Evolutionary conservation across 2,797 vertebrate species (phyloP).

Genomic region (Champsocephalus esox): DNA sequence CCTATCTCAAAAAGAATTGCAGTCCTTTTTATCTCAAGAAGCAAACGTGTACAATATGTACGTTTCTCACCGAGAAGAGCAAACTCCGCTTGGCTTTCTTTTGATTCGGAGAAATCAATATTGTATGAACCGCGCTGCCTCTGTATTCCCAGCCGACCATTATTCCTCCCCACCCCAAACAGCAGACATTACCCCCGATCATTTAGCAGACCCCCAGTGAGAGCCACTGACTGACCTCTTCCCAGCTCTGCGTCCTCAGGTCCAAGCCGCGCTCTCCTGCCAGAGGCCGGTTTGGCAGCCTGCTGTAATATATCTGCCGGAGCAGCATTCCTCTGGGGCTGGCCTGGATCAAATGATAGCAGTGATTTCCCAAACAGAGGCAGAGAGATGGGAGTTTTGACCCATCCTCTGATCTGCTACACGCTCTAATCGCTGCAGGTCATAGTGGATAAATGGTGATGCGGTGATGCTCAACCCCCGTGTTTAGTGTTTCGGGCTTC

Average conservation of each 20-base stretch:
- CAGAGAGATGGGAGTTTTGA: constrained; percentile 80
- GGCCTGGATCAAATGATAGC: constrained; percentile 85
- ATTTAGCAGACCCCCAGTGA: constrained; percentile 74
- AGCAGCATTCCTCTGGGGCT: constrained; percentile 83
- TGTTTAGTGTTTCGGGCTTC: constrained; percentile 41
- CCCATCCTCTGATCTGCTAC: constrained; percentile 81
- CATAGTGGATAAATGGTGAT: constrained; percentile 71
- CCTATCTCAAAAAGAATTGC: constrained; percentile 78
- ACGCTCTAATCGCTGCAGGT: constrained; percentile 78
- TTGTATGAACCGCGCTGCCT: constrained; percentile 70
- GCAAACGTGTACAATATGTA: constrained; percentile 81
- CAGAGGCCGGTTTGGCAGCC: constrained; percentile 73
- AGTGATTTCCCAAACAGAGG: constrained; percentile 81
- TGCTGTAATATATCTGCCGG: constrained; percentile 77
- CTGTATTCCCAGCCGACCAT: constrained; percentile 75
- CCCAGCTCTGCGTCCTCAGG: constrained; percentile 58
- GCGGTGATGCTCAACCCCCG: constrained; percentile 59
- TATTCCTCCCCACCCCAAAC: constrained; percentile 78
- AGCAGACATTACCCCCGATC: constrained; percentile 71
- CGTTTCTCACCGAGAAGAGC: constrained; percentile 68
- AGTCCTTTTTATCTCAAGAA: constrained; percentile 75
- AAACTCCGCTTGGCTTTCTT: constrained; percentile 72
- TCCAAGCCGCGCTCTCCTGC: constrained; percentile 63
- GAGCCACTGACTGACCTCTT: constrained; percentile 73
- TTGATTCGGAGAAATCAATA: constrained; percentile 79